These are phyloP conservation scores for Cyclargus thomasi DNA, from an alignment of 1,140 invertebrate genomes.

Conservation along the genomic window DNA sequence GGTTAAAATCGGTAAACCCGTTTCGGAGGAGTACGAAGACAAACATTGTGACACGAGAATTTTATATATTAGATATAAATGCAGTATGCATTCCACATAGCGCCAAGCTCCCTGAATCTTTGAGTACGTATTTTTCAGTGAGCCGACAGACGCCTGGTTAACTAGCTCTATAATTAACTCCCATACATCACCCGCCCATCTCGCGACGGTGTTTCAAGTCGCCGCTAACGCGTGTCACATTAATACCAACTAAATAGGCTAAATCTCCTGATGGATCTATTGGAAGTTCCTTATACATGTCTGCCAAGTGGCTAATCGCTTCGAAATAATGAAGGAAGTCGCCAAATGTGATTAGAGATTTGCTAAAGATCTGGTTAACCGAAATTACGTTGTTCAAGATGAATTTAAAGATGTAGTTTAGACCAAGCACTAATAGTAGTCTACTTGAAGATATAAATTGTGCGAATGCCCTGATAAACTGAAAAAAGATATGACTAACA, in stretches of 20 bases:
- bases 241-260: slow-evolving; percentile 3
- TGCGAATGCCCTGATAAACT: too few relatives aligned
- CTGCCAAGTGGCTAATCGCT: background rate
- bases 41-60: too few relatives aligned
- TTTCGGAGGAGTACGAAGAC: too few relatives aligned
- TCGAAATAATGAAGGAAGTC: background rate
- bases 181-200: slow-evolving; percentile 6
- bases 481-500: too few relatives aligned
- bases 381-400: too few relatives aligned
- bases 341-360: background rate
- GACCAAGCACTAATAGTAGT: too few relatives aligned
- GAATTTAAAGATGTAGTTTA: too few relatives aligned
- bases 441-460: too few relatives aligned
- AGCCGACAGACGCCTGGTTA: background rate
- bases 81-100: background rate
- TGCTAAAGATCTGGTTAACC: background rate
- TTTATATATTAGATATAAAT: too few relatives aligned
- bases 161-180: slow-evolving; percentile 10
- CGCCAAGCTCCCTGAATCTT: background rate
- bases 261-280: background rate
- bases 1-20: too few relatives aligned
- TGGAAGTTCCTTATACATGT: background rate
- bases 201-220: slow-evolving; percentile 1
- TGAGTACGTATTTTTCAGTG: background rate
- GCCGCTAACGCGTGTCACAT: slow-evolving; percentile 2